These are phyloP conservation scores for Holothuria scabra DNA, from an alignment of 53 echinoderm and acorn worm genomes.

Conservation along the genomic window DNA sequence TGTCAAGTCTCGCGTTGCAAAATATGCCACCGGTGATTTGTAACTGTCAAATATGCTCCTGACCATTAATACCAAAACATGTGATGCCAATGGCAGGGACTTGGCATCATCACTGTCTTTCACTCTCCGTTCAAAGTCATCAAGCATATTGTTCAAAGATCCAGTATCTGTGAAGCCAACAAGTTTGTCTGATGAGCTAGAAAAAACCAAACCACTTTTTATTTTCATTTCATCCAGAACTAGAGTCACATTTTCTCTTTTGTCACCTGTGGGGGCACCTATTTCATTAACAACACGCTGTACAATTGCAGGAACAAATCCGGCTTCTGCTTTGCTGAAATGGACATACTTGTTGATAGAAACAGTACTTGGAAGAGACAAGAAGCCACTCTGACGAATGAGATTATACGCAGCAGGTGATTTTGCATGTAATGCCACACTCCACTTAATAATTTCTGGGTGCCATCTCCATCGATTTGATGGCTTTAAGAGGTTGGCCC, in stretches of 20 bases:
- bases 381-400: neutral
- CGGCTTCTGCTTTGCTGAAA: conserved; percentile 8
- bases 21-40: conserved; percentile 52
- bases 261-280: neutral
- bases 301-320: conserved; percentile 16
- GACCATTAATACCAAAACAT: conserved; percentile 71
- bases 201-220: neutral
- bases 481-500: neutral
- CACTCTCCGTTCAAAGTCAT: conserved; percentile 4
- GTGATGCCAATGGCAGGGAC: conserved; percentile 54
- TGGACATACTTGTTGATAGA: conserved; percentile 31
- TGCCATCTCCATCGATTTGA: conserved; percentile 39
- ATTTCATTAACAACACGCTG: conserved; percentile 29
- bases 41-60: conserved; percentile 49
- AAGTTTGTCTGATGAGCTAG: neutral
- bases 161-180: neutral
- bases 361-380: conserved; percentile 13
- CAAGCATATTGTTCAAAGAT: neutral
- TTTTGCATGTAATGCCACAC: conserved; percentile 18
- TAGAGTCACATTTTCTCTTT: neutral
- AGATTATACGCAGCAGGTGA: conserved; percentile 30
- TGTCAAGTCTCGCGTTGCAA: conserved; percentile 32
- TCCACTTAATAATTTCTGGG: conserved; percentile 44
- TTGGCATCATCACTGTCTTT: neutral
- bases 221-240: conserved; percentile 26